Percentiles rank a stretch among this genome's conserved stretches.
phyloP scores from a whole-genome alignment of 2,113 vertebrate genomes.

The Laticauda laticaudata region DNA sequence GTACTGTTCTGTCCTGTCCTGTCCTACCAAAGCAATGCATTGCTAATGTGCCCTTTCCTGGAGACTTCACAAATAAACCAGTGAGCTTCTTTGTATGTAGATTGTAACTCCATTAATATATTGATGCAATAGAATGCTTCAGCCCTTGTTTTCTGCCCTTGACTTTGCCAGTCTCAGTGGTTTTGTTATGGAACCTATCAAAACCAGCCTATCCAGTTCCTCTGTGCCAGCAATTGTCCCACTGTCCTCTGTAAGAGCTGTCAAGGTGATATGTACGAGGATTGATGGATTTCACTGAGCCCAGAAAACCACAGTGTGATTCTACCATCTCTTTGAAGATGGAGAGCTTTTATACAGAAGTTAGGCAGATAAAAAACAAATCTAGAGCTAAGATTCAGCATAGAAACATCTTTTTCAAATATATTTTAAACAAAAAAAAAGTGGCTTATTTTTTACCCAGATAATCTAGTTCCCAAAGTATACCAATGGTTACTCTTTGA shows the following conservation, averaged over 20 bases:
- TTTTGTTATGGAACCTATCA: constrained; percentile 20
- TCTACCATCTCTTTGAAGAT: background rate
- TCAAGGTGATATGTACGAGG: background rate
- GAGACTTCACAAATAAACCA: background rate
- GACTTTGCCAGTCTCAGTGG: background rate
- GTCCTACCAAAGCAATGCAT: background rate
- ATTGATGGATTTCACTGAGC: background rate
- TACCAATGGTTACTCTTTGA: background rate
- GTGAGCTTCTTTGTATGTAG: background rate
- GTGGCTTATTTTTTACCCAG: background rate
- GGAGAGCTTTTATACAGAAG: background rate
- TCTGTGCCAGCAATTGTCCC: background rate
- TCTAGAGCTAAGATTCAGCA: background rate
- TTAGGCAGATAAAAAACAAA: background rate
- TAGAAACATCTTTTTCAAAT: background rate
- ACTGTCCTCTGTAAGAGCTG: background rate
- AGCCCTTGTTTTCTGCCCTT: constrained; percentile 16
- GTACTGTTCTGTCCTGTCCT: background rate
- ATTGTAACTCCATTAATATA: background rate
- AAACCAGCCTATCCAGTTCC: constrained; percentile 19
- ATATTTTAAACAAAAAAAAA: background rate
- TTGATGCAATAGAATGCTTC: background rate
- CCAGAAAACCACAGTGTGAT: background rate
- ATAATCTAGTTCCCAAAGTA: background rate
- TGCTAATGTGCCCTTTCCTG: background rate